Conservation (phyloP, 2,888 invertebrate genomes). For the Prosopocoilus inquinatus region DNA sequence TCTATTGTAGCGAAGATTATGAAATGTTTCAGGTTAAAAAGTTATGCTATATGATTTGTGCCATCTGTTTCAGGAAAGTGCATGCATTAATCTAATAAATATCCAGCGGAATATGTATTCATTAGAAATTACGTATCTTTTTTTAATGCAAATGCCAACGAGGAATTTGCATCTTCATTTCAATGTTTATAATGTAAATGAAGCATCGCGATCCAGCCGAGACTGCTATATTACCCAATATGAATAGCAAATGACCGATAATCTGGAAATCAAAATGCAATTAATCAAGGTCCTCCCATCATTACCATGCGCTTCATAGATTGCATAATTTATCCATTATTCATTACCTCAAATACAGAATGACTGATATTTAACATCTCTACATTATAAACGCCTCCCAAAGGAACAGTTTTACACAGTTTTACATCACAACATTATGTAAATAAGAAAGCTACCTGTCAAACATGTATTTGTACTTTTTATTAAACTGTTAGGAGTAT, state of each 20-base stretch:
- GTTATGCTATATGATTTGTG: too few relatives aligned
- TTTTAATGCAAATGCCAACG: constrained; percentile 1
- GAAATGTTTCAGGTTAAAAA: too few relatives aligned
- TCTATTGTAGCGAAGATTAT: too few relatives aligned
- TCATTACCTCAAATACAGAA: constrained; percentile 32
- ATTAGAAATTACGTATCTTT: constrained; percentile 1
- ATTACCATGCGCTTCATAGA: constrained; percentile 29
- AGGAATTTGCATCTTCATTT: constrained; percentile 5
- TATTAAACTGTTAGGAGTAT: too few relatives aligned
- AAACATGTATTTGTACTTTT: too few relatives aligned
- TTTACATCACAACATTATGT: too few relatives aligned
- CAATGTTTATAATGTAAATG: constrained; percentile 15
- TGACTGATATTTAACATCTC: constrained; percentile 35
- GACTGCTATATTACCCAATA: constrained; percentile 17
- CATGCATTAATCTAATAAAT: background rate
- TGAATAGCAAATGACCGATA: constrained; percentile 38
- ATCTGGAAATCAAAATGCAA: constrained; percentile 49
- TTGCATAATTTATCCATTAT: constrained; percentile 46
- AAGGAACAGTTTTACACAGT: too few relatives aligned
- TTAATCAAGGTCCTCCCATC: constrained; percentile 42
- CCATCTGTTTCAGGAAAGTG: too few relatives aligned
- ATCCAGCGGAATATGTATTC: background rate
- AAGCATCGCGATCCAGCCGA: constrained; percentile 3
- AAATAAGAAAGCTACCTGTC: too few relatives aligned
- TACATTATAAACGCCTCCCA: background rate